phyloP scores from a whole-genome alignment of 2,888 invertebrate genomes.

The Meloe dianella region DNA sequence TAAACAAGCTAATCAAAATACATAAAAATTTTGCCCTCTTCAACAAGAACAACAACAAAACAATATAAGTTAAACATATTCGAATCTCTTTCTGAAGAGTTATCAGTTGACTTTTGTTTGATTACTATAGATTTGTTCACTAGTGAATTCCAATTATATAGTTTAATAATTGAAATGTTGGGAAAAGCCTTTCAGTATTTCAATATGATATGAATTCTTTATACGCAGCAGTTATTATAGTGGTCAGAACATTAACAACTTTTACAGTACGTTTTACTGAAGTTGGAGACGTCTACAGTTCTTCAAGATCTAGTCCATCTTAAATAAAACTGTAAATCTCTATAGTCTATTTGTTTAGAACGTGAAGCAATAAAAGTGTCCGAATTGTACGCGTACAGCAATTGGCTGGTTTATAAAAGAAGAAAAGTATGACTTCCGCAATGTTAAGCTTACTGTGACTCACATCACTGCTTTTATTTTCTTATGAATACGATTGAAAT shows the following conservation, averaged over 20 bases:
- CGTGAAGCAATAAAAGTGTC: background rate
- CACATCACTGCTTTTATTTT: too few relatives aligned
- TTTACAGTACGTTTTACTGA: too few relatives aligned
- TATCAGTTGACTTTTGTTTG: slow-evolving; percentile 19
- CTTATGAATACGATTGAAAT: background rate
- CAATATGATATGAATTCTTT: background rate
- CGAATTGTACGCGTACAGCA: background rate
- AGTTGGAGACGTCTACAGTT: too few relatives aligned
- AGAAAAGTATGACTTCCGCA: too few relatives aligned
- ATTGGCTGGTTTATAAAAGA: background rate
- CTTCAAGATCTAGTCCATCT: too few relatives aligned
- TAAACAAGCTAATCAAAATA: slow-evolving; percentile 26
- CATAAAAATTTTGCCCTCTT: background rate
- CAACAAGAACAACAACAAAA: background rate
- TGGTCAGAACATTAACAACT: too few relatives aligned
- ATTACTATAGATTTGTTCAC: slow-evolving; percentile 4
- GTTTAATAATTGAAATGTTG: background rate
- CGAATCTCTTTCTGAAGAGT: background rate
- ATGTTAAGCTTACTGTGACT: too few relatives aligned
- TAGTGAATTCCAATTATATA: slow-evolving; percentile 1
- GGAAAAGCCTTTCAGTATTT: background rate
- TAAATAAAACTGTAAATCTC: background rate
- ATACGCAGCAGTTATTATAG: too few relatives aligned
- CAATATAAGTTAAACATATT: background rate
- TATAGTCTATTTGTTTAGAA: background rate